These are phyloP conservation scores for Remorina albescens DNA, from an alignment of 2,797 vertebrate genomes.

Conservation along the genomic window DNA sequence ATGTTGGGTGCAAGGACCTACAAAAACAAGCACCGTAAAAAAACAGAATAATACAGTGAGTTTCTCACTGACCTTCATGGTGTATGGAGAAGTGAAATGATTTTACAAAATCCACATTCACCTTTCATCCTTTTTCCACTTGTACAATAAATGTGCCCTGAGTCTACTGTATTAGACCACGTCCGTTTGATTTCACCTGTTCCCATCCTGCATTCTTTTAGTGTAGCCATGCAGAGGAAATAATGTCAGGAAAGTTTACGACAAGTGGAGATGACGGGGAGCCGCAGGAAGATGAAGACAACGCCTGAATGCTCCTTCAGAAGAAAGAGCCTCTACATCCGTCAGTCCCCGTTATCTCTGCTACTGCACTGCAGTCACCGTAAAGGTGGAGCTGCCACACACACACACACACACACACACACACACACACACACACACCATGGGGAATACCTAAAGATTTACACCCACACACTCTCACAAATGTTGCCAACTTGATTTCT, in stretches of 20 bases:
- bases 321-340: neutral
- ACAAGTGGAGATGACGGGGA: neutral
- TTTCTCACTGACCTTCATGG: neutral
- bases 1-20: too few relatives aligned
- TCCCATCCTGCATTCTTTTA: neutral
- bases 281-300: neutral
- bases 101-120: neutral
- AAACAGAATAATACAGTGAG: neutral
- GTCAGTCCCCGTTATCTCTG: slow-evolving; percentile 3
- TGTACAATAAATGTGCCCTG: neutral
- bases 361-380: slow-evolving; percentile 12
- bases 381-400: neutral
- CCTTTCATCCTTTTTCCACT: neutral
- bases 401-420: neutral
- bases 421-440: neutral
- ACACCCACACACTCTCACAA: neutral
- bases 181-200: neutral
- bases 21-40: neutral
- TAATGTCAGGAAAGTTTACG: neutral
- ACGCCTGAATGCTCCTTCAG: neutral
- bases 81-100: neutral
- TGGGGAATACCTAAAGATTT: neutral
- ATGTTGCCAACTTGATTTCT: neutral
- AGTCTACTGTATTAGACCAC: neutral
- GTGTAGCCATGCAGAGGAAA: neutral